Evolutionary conservation across 2,113 vertebrate species (phyloP), one percentile per base, ranked within the genome.

Genomic region (Oreotrochilus melanogaster): DNA sequence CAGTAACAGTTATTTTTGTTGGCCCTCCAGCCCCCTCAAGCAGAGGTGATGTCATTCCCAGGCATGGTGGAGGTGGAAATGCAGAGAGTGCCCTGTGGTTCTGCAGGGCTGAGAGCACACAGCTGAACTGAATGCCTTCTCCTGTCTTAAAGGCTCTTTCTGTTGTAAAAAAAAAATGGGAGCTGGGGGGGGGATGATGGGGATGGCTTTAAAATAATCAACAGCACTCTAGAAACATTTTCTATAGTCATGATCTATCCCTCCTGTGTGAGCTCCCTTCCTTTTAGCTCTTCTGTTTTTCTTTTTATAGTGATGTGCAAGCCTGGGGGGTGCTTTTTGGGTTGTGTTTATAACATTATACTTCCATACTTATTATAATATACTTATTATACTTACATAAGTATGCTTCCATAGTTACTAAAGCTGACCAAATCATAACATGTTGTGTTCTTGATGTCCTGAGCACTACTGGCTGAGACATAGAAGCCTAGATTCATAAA

Each of bases 1-100:
- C 94, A 97, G 95, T 90, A 96, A 97, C 89, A 86, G 97, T 97
- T 98, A 97, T 98, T 98, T 98, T 97, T 97, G 96, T 98, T 98
- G 98, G 97, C 97, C 89, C 5, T 28, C 69, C 81, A 83, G 78
- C 72, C 87, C 93, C 82, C 79, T 79, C n/a, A 69, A 97, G 96
- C 96, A 96, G 93, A 88, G 82, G 89, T 98, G 98, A 98, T 97
- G 97, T 98, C 97, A 98, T 97, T 96, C 80, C 82, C 95, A 78
- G 0, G 92, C 88, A 35, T 17, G 17, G 78, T 86, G 81, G 95
- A 97, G 95, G 93, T 95, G 95, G 88, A 78, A 96, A 86, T 53
- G 97, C 91, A 97, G 97, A 97, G 97, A 93, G 95, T 76, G 95
- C 93, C 94, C 96, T 97, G 97, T 97, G 93, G 93, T 93, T 96